Conservation (phyloP, 2,113 vertebrate genomes). For the Stegostoma tigrinum region DNA sequence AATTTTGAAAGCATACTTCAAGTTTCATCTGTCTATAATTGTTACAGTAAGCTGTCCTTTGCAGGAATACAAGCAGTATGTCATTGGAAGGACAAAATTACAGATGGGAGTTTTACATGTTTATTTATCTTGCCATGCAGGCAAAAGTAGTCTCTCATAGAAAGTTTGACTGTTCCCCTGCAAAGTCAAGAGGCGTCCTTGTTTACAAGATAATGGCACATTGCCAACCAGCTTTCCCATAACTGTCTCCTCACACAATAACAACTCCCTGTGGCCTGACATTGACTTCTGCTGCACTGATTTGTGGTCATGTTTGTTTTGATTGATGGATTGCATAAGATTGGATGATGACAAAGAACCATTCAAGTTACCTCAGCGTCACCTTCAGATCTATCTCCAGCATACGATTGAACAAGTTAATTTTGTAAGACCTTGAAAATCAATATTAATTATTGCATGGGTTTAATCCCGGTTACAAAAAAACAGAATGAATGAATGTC, state of each 20-base stretch:
- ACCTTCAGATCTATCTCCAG: neutral
- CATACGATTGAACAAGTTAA: neutral
- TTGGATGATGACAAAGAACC: neutral
- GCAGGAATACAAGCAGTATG: neutral
- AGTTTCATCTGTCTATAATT: neutral
- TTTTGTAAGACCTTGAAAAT: neutral
- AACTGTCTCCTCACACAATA: neutral
- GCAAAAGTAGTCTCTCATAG: neutral
- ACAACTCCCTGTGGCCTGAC: neutral
- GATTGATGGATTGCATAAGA: neutral
- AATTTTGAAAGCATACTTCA: neutral
- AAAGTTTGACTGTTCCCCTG: neutral
- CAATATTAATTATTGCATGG: neutral
- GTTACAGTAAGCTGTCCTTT: neutral
- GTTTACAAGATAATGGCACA: neutral
- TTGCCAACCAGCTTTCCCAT: neutral
- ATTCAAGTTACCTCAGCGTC: neutral
- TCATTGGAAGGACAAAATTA: neutral
- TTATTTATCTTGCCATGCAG: neutral
- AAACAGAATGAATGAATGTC: neutral
- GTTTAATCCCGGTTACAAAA: neutral
- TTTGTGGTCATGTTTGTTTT: slow-evolving; percentile 14
- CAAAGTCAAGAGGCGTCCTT: slow-evolving; percentile 14
- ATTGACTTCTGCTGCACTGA: neutral
- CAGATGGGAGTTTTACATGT: neutral